Evolutionary conservation across 1,140 invertebrate species (phyloP).

Genomic region (Diorhabda sublineata): DNA sequence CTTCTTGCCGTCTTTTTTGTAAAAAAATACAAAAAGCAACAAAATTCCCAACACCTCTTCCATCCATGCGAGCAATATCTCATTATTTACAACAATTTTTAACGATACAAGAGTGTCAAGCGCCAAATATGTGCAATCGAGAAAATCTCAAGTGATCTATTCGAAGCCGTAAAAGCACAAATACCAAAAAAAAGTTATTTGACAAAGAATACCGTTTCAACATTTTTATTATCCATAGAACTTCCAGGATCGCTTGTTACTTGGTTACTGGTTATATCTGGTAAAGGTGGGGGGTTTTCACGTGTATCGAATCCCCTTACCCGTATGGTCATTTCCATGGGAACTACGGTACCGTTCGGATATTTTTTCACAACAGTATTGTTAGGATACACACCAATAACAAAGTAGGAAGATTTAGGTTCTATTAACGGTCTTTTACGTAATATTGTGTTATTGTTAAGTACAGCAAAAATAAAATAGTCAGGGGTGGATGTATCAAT

Average conservation of each 20-base stretch:
- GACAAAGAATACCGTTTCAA: conserved; percentile 43
- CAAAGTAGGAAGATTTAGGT: conserved; percentile 63
- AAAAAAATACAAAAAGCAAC: too few relatives aligned
- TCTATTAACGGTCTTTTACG: conserved; percentile 64
- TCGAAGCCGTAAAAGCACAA: conserved; percentile 14
- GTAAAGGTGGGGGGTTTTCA: conserved; percentile 42
- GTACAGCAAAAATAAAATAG: conserved; percentile 66
- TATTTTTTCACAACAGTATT: conserved; percentile 68
- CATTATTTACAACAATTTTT: conserved; percentile 18
- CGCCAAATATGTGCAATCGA: background rate
- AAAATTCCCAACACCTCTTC: background rate
- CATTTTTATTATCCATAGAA: conserved; percentile 33
- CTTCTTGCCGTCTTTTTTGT: too few relatives aligned
- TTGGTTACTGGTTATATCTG: conserved; percentile 48
- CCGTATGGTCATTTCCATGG: conserved; percentile 52
- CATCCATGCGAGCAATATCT: background rate
- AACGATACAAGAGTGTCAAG: conserved; percentile 14
- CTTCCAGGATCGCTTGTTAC: conserved; percentile 39
- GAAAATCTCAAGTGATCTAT: conserved; percentile 23
- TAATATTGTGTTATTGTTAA: conserved; percentile 70
- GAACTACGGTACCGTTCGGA: conserved; percentile 68
- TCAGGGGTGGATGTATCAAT: conserved; percentile 46
- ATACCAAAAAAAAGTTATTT: conserved; percentile 39
- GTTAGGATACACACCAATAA: conserved; percentile 68
- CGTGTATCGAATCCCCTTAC: conserved; percentile 48